Evolutionary conservation across 2,113 vertebrate genomes (phyloP).

Genomic region (Urocynchramus pylzowi): DNA sequence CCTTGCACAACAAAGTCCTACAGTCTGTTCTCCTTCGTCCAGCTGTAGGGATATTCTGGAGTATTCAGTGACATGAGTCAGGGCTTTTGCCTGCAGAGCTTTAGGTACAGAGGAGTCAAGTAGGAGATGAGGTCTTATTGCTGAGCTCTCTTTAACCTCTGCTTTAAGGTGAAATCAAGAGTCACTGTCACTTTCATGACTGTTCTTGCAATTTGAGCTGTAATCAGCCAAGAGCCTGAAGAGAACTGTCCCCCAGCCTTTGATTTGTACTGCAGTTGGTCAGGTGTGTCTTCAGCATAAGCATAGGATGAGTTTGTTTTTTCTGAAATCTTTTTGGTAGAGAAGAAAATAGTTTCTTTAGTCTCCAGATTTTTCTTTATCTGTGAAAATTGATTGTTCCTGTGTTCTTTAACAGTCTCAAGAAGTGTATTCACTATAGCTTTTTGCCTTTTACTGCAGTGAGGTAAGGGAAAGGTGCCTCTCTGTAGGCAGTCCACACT

Average conservation of each 20-base stretch:
- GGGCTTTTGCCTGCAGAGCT: not conserved
- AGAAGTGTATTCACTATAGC: not conserved
- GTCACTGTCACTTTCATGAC: not conserved
- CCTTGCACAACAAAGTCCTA: not conserved
- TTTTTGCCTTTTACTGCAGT: not conserved
- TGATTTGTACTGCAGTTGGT: accelerated
- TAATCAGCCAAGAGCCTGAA: not conserved
- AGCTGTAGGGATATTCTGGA: not conserved
- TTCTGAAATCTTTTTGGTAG: not conserved
- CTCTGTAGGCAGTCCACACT: not conserved
- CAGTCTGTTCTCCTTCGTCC: not conserved
- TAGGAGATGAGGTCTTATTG: not conserved
- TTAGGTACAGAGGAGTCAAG: not conserved
- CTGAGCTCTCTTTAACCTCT: not conserved
- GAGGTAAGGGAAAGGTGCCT: not conserved
- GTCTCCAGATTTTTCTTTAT: not conserved
- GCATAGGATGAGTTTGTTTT: not conserved
- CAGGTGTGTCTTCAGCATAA: not conserved
- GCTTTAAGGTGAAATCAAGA: not conserved
- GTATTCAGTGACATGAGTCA: not conserved
- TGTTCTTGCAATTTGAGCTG: not conserved
- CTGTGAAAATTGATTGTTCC: not conserved
- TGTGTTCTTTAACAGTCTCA: not conserved
- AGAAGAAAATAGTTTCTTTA: not conserved
- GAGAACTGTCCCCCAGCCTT: not conserved